Evolutionary conservation across 2,797 vertebrate genomes (phyloP), one percentile per base, ranked within the genome.

Genomic region (Neosilurus mollespiculum): DNA sequence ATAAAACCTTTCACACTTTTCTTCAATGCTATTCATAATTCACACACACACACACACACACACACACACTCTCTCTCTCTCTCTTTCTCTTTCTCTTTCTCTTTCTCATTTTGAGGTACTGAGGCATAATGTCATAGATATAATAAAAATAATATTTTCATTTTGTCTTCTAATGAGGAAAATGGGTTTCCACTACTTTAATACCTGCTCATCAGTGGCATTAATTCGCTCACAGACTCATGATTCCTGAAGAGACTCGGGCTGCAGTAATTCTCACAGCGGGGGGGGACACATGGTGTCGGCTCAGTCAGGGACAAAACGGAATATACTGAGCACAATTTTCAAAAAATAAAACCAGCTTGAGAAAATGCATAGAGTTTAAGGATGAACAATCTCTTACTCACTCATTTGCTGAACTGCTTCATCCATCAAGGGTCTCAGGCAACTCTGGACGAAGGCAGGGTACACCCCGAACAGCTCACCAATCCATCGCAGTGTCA

Each of bases 201-300:
- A n/a, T n/a, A 61, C 56, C 62, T 65, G 61, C 9, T 16, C 62
- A 53, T 30, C 61, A 10, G 61, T 65, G 77, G 61, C 61, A 53
- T 65, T 20, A 12, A 12, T 78, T 49, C 64, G 61, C 49, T 79
- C 3, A 9, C 22, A 64, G 77, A 65, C 53, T 66, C 10, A 18
- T 4, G 10, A 12, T 22, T 66, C 61, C 61, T 53, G 61, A 51
- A 51, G 34, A n/a, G 77, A 26, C 9, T 7, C 10, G 9, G n/a
- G 18, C 73, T 76, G 34, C n/a, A 53, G 77, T 78, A 65, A 65
- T 53, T 53, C 43, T 65, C 61, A 30, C 61, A 53, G 49, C 12
- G 16, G 24, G 62, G 24, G 62, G 65, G 51, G 37, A 8, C n/a
- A 53, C 58, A 76, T 12, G 75, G 58, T 22, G 16, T 34, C 49